phyloP scores from a whole-genome alignment of 1,140 invertebrate genomes.

The Aleiodes sp. region DNA sequence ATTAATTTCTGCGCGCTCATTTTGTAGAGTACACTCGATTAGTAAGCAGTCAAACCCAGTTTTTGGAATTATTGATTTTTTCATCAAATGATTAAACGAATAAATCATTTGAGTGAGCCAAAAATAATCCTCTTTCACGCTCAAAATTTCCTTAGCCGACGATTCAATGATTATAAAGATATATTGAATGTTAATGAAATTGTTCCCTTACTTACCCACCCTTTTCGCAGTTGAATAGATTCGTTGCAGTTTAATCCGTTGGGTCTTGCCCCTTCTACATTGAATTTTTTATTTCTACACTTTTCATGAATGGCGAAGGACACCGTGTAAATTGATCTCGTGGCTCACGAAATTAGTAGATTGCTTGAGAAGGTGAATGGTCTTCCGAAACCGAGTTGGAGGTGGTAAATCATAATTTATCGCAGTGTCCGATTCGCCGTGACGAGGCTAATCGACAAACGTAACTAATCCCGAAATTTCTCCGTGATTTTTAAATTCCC shows the following conservation, averaged over 20 bases:
- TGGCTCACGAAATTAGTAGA: not conserved
- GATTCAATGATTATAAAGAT: slow-evolving; percentile 17
- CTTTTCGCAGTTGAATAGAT: slow-evolving; percentile 18
- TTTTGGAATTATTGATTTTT: too few relatives aligned
- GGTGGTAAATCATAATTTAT: slow-evolving; percentile 48
- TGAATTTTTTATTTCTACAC: slow-evolving; percentile 1
- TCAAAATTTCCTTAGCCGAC: too few relatives aligned
- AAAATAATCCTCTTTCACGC: too few relatives aligned
- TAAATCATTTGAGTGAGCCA: too few relatives aligned
- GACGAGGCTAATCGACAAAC: slow-evolving; percentile 43
- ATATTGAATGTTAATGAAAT: too few relatives aligned
- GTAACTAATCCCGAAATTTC: slow-evolving; percentile 42
- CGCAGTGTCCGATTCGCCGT: slow-evolving; percentile 28
- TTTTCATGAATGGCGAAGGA: not conserved
- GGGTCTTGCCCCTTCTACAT: not conserved
- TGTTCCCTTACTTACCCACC: not conserved
- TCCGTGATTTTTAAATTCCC: slow-evolving; percentile 37
- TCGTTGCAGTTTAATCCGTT: slow-evolving; percentile 29
- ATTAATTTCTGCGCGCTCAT: too few relatives aligned
- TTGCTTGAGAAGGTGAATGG: not conserved
- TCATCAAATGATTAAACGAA: too few relatives aligned
- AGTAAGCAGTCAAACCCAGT: too few relatives aligned
- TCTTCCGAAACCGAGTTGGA: not conserved
- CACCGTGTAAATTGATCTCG: slow-evolving; percentile 32
- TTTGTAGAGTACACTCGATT: too few relatives aligned